phyloP scores from a whole-genome alignment of 2,113 vertebrate species.

The zebrafish (Danio rerio) region GRCz12tu NC_133187.1:36184501-36185000 shows the following conservation, averaged over 20 bases:
- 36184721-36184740: too few relatives aligned
- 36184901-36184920: too few relatives aligned
- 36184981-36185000: too few relatives aligned
- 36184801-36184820: background rate
- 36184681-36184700: background rate
- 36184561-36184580: background rate
- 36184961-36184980: too few relatives aligned
- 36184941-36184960: too few relatives aligned
- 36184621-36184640: background rate
- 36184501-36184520: constrained; percentile 17
- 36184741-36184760: background rate
- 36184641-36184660: background rate
- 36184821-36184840: background rate
- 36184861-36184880: background rate
- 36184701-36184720: background rate
- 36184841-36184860: too few relatives aligned
- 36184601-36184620: background rate
- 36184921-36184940: too few relatives aligned
- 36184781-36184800: background rate
- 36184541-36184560: background rate
- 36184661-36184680: background rate
- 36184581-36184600: background rate
- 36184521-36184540: constrained; percentile 1
- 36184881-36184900: background rate
- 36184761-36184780: background rate